Evolutionary conservation across 1,140 invertebrate genomes (phyloP), one percentile per base, ranked within the genome.

Genomic region (Ganaspis sp.): DNA sequence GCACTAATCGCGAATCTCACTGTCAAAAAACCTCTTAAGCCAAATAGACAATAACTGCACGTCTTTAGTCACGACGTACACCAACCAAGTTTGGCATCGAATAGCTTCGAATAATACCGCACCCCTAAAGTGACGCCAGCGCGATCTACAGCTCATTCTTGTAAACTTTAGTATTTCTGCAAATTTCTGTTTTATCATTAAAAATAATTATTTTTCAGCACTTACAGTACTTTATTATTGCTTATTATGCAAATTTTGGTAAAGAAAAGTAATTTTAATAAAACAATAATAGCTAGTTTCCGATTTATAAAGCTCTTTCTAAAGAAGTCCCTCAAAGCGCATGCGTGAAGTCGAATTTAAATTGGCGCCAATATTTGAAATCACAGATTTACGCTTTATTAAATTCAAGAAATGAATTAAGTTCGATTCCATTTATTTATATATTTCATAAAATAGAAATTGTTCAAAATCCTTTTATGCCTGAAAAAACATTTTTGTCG

Each of bases 21-120:
- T 89, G 87, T 88, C 85, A 87, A 89, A 86, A 87, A 87, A 84
- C 77, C 77, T 78, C 80, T 85, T 84, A 79, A 88, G 83, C 82
- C 75, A 84, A 82, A 82, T 72, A 83, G 81, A 78, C 76, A 81
- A 76, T 85, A 72, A 88, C 87, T 87, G 87, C 85, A 86, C 88
- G 78, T 78, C 82, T 87, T 74, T 77, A 82, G 82, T 89, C 85
- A 88, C 87, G 86, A 88, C 87, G 86, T 88, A 85, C 83, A 78
- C 75, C 72, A 72, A 69, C 86, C 85, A 78, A 82, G 83, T 82
- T 84, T 85, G 83, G 81, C 82, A n/a, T n/a, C n/a, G n/a, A n/a
- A n/a, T n/a, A n/a, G 79, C 85, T 80, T 72, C 69, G n/a, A n/a
- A n/a, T n/a, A 71, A 79, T 73, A 83, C 85, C 85, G 84, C 86